Conservation (phyloP, 2,113 vertebrate species). For the Odocoileus hemionus region DNA sequence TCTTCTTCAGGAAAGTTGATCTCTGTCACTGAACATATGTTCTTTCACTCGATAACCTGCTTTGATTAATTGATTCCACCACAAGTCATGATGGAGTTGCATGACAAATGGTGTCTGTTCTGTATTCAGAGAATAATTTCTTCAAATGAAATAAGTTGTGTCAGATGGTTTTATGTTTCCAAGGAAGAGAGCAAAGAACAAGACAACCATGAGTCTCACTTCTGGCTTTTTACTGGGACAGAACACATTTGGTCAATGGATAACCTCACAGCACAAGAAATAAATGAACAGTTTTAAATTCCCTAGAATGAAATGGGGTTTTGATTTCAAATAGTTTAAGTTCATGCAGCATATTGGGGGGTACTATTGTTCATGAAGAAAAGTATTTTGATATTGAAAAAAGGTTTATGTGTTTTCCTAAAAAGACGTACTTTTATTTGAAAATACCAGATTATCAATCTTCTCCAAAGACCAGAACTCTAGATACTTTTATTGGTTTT, state of each 20-base stretch:
- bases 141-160: conserved; percentile 12
- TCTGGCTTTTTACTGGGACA: background rate
- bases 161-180: background rate
- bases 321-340: conserved; percentile 64
- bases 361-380: conserved; percentile 29
- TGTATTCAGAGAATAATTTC: background rate
- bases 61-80: background rate
- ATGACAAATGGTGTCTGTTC: background rate
- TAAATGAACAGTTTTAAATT: background rate
- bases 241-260: background rate
- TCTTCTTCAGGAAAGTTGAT: background rate
- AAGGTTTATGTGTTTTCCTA: conserved; percentile 48
- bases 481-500: conserved; percentile 57
- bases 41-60: background rate
- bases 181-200: background rate
- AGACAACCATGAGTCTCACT: background rate
- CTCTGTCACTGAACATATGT: background rate
- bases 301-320: background rate
- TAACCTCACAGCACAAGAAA: background rate
- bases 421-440: conserved; percentile 67
- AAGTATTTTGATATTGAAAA: conserved; percentile 56
- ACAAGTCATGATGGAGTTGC: background rate
- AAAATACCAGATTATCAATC: conserved; percentile 50
- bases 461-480: conserved; percentile 40
- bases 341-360: background rate